These are phyloP conservation scores for Crotalus helleri DNA, from an alignment of 2,113 vertebrate species.

Conservation along the genomic window DNA sequence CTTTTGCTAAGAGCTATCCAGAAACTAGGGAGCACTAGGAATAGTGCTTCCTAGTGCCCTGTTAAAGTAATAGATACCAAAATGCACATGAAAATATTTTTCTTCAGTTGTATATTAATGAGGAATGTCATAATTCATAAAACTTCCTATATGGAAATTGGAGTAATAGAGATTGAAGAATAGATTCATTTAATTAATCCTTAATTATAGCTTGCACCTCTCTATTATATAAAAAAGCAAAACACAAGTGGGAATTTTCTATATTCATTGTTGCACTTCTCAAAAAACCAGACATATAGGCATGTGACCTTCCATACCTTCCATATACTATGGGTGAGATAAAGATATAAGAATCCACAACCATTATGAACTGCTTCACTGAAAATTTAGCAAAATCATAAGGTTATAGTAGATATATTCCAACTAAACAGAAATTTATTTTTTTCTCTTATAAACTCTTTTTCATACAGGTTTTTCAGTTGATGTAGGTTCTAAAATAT, in stretches of 20 bases:
- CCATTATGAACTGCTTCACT: not conserved
- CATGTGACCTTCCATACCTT: not conserved
- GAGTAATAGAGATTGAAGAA: not conserved
- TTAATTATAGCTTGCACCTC: not conserved
- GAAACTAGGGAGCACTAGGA: too few relatives aligned
- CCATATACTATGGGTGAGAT: not conserved
- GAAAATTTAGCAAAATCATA: not conserved
- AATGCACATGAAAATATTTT: not conserved
- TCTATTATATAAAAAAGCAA: not conserved
- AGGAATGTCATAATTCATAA: not conserved
- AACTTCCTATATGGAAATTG: not conserved
- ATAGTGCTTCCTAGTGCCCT: too few relatives aligned
- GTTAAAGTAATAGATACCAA: not conserved
- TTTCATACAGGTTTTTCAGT: not conserved
- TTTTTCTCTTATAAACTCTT: not conserved
- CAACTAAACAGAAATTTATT: not conserved
- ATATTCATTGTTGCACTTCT: not conserved
- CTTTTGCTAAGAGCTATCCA: too few relatives aligned
- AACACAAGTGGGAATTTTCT: not conserved
- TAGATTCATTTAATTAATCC: not conserved
- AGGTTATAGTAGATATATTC: not conserved
- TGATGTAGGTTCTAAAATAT: not conserved
- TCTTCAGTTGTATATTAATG: not conserved
- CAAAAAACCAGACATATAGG: not conserved
- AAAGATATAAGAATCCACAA: not conserved